phyloP scores from a whole-genome alignment of 2,888 invertebrate species.

The Petrolisthes manimaculis region DNA sequence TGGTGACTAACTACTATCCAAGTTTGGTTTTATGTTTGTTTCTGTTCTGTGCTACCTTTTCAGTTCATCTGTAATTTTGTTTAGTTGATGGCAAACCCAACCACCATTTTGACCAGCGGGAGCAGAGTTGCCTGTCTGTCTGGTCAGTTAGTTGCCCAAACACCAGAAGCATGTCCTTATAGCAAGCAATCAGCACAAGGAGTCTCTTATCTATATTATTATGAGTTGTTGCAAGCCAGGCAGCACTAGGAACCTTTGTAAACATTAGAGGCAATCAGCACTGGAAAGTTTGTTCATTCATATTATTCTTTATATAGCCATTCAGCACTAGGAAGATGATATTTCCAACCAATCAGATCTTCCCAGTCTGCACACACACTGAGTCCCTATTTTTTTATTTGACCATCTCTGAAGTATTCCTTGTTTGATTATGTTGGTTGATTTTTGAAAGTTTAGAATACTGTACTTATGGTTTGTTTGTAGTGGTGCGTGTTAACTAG shows the following conservation, averaged over 20 bases:
- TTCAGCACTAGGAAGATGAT: constrained; percentile 59
- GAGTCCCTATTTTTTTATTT: constrained; percentile 61
- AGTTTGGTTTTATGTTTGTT: constrained; percentile 40
- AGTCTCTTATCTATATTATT: constrained; percentile 5
- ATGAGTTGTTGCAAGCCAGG: constrained; percentile 37
- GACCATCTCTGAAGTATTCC: constrained; percentile 65
- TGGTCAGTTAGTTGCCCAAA: constrained; percentile 48
- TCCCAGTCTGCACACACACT: constrained; percentile 67
- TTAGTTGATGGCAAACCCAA: constrained; percentile 56
- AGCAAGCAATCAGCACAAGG: constrained; percentile 22
- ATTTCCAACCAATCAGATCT: constrained; percentile 65
- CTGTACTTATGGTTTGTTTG: constrained; percentile 39
- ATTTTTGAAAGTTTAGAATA: constrained; percentile 38
- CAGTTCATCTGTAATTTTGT: constrained; percentile 33
- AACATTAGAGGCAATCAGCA: constrained; percentile 54
- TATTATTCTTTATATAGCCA: constrained; percentile 49
- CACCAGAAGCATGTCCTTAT: constrained; percentile 55
- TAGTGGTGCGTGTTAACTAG: constrained; percentile 59
- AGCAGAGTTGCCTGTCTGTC: constrained; percentile 42
- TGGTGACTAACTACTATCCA: constrained; percentile 45
- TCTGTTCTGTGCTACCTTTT: constrained; percentile 45
- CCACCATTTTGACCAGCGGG: constrained; percentile 56
- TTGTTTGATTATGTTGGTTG: constrained; percentile 63
- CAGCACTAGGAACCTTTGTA: constrained; percentile 55
- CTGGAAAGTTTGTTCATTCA: constrained; percentile 44